Evolutionary conservation across 2,797 vertebrate species (phyloP), one percentile per base, ranked within the genome.

Genomic region (Apodemus agrarius): DNA sequence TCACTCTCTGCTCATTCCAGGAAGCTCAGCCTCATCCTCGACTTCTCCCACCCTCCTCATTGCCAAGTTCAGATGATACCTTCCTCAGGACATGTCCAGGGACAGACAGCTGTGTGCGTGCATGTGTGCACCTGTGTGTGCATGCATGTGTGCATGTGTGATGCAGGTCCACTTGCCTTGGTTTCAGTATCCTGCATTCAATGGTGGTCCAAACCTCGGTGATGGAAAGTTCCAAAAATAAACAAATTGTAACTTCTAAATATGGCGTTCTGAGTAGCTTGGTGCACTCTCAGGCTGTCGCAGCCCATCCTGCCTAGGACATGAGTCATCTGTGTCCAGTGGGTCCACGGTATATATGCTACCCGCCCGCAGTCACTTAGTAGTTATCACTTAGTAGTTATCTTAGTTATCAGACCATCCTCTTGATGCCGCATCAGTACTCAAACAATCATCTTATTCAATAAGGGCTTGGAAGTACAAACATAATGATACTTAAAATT

Each of bases 41-140:
- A 49, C 65, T 91, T 83, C 49, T 69, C n/a, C 11, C 54, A 3
- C 63, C 72, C 37, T n/a, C n/a, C 49, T 93, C 67, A 37, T 40
- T n/a, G 80, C 82, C 63, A 92, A 59, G 63, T 26, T 43, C 86
- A 90, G 82, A 40, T 26, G 13, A 34, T 43, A 89, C 43, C 84
- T 6, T 89, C 84, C 86, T 91, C 61, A 81, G 81, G 78, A 89
- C 19, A 63, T 69, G 74, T 94, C 76, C 22, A 65, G 63, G 7
- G 67, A 65, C 76, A 0, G 17, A 67, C 65, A 67, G 29, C 34
- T 37, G 67, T 72, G 17, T 37, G 34, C 34, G 3, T 19, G 7
- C 34, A 3, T 37, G 17, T 37, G 34, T 72, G 69, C 37, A 8
- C 6, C 31, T n/a, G n/a, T n/a, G n/a, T n/a, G n/a, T n/a, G n/a